Percentiles rank a stretch among this genome's conserved stretches.
These are phyloP conservation scores for Chaetura pelagica DNA, from an alignment of 2,113 vertebrate genomes.

Conservation along the genomic window DNA sequence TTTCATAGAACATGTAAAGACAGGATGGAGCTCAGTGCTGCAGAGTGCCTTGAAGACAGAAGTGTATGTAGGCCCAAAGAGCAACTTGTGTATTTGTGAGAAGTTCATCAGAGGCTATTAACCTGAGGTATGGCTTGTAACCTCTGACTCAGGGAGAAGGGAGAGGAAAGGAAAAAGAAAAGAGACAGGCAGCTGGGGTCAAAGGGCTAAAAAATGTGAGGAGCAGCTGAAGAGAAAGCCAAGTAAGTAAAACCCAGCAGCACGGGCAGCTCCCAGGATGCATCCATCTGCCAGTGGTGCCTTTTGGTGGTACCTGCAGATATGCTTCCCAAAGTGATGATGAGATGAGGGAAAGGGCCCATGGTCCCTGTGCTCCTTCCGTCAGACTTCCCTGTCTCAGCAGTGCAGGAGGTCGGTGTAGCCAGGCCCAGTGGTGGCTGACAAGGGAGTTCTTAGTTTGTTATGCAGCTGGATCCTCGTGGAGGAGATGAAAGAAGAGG, in stretches of 20 bases:
- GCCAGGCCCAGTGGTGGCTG: background rate
- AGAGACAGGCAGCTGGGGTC: background rate
- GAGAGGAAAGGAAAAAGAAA: background rate
- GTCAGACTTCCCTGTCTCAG: background rate
- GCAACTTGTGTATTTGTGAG: background rate
- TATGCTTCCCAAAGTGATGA: rapidly evolving
- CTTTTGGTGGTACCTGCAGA: background rate
- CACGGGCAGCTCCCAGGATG: background rate
- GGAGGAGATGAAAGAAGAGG: background rate
- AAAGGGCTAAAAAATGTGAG: background rate
- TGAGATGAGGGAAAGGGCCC: background rate
- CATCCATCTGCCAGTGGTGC: background rate
- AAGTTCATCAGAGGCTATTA: background rate
- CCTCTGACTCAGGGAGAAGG: background rate
- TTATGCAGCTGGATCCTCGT: background rate
- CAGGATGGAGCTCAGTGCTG: background rate
- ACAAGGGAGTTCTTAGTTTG: background rate
- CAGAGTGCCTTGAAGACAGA: background rate
- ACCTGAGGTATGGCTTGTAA: background rate
- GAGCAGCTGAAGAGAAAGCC: background rate
- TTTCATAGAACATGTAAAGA: background rate
- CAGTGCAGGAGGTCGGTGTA: background rate
- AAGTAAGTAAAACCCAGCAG: background rate
- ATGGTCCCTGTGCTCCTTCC: rapidly evolving
- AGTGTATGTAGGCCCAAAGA: background rate